Percentiles rank a stretch among this genome's conserved stretches.
Evolutionary conservation across 1,140 invertebrate genomes (phyloP).

Genomic region (Streblospio benedicti): DNA sequence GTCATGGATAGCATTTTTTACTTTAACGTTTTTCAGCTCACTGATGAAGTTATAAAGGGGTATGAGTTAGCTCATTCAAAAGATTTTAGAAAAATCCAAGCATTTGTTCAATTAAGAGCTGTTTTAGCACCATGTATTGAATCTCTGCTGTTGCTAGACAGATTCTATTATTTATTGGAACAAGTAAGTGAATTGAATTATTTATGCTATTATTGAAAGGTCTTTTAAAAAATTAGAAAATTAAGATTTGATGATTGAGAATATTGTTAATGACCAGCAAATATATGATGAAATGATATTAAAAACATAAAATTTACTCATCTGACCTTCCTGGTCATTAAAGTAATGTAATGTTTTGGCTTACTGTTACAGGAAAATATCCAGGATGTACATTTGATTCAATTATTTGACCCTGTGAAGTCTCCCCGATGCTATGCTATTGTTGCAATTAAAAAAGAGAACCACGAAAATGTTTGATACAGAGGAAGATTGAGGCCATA

Average conservation of each 20-base stretch:
- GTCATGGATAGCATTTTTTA: neutral
- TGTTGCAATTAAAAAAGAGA: conserved; percentile 26
- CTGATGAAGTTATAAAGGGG: conserved; percentile 18
- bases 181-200: conserved; percentile 26
- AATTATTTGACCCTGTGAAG: conserved; percentile 34
- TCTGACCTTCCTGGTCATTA: neutral
- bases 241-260: neutral
- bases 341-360: neutral
- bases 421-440: conserved; percentile 38
- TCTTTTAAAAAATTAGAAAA: neutral
- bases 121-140: conserved; percentile 35
- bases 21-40: conserved; percentile 22
- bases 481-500: no score
- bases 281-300: neutral
- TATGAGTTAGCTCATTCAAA: conserved; percentile 23
- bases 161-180: conserved; percentile 30
- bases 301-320: conserved; percentile 1
- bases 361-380: conserved; percentile 12
- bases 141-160: conserved; percentile 31
- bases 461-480: no score
- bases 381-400: conserved; percentile 22
- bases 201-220: neutral
- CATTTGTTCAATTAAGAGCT: conserved; percentile 31
- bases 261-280: neutral
- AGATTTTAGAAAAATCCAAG: conserved; percentile 22